Percentiles rank a stretch among this genome's conserved stretches.
phyloP scores from a whole-genome alignment of 2,113 vertebrate genomes.

The Todiramphus saurophagus region DNA sequence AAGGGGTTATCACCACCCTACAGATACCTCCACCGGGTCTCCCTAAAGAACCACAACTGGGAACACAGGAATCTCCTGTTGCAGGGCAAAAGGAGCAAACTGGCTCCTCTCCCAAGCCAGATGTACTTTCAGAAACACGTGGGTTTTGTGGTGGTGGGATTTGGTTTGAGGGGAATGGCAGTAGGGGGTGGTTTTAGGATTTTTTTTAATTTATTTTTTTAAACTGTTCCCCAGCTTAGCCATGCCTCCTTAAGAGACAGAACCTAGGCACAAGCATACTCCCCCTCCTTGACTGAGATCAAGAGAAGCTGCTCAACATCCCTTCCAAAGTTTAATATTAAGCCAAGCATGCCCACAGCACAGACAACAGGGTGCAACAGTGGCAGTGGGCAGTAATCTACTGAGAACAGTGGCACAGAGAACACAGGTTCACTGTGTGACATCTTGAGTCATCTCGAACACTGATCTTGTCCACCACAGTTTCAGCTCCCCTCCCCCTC shows the following conservation, averaged over 20 bases:
- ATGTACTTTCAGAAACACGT: neutral
- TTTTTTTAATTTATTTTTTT: neutral
- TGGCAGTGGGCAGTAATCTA: neutral
- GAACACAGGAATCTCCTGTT: neutral
- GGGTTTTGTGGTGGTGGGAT: neutral
- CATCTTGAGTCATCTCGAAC: neutral
- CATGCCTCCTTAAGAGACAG: neutral
- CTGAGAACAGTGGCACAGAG: neutral
- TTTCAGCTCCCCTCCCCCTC: neutral
- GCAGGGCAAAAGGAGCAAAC: neutral
- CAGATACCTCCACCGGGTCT: neutral
- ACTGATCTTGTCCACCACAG: neutral
- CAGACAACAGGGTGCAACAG: neutral
- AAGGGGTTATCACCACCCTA: neutral
- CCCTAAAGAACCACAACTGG: neutral
- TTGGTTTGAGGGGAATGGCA: rapidly evolving
- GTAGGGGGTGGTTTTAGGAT: neutral
- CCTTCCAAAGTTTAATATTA: neutral
- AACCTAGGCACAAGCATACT: neutral
- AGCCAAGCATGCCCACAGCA: neutral
- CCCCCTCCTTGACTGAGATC: neutral
- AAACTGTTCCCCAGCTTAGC: neutral
- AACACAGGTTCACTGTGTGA: neutral
- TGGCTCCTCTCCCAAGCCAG: neutral
- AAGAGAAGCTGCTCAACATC: neutral